A percentile compares a stretch with the other conserved stretches of the same genome.
These are phyloP conservation scores for Gasterosteus aculeatus DNA, from an alignment of 2,113 vertebrate genomes.

Conservation along the genomic window DNA sequence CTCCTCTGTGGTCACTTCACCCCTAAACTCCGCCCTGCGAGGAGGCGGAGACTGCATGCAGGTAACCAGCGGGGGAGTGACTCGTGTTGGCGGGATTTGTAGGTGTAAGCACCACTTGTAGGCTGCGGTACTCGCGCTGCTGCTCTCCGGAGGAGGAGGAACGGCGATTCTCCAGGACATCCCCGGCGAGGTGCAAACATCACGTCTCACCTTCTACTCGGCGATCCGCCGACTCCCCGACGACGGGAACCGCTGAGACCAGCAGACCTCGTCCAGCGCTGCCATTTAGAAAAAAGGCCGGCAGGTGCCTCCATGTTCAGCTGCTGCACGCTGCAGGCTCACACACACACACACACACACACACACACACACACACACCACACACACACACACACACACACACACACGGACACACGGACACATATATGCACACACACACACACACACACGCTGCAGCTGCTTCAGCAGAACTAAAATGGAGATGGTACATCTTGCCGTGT, in stretches of 20 bases:
- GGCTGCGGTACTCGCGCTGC: no score
- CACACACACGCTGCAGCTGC: conserved; percentile 50
- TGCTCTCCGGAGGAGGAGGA: no score
- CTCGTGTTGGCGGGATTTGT: no score
- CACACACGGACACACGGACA: not conserved
- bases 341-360: not conserved
- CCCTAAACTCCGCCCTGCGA: no score
- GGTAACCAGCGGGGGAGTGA: no score
- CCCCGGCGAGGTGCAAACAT: no score
- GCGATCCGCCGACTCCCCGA: no score
- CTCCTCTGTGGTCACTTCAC: no score
- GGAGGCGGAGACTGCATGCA: no score
- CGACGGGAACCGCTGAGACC: not conserved
- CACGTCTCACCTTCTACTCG: not conserved
- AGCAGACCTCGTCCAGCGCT: conserved; percentile 1
- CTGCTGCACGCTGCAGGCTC: conserved; percentile 39
- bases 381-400: conserved; percentile 36
- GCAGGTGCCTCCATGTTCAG: conserved; percentile 54
- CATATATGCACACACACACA: conserved; percentile 21
- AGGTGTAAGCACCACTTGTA: no score
- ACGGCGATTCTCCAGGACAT: not conserved
- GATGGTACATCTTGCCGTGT: conserved; percentile 42
- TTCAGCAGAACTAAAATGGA: conserved; percentile 63
- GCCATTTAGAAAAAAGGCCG: conserved; percentile 47
- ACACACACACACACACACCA: conserved; percentile 20